Percentiles rank a stretch among this genome's conserved stretches.
Conservation (phyloP, 2,888 invertebrate genomes). For the Empis livida region DNA sequence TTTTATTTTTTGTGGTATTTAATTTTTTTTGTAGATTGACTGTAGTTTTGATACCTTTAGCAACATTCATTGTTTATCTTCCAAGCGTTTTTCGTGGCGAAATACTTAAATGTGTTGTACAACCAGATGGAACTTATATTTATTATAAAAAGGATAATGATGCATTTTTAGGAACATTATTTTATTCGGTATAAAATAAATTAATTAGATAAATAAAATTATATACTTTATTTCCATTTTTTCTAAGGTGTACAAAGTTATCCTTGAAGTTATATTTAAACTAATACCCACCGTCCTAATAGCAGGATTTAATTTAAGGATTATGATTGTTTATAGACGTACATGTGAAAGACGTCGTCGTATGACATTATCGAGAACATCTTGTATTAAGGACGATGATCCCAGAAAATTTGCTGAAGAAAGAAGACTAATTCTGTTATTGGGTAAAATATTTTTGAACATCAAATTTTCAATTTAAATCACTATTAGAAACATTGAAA, state of each 20-base stretch:
- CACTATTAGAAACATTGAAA: no score
- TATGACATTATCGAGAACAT: conserved; percentile 46
- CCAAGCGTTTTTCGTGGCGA: conserved; percentile 53
- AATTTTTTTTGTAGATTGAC: conserved; percentile 33
- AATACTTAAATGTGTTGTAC: conserved; percentile 41
- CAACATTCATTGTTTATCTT: conserved; percentile 52
- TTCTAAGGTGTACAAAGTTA: conserved; percentile 43
- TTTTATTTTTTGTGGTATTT: conserved; percentile 7
- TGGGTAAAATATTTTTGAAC: no score
- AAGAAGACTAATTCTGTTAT: conserved; percentile 46
- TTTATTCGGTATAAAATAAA: conserved; percentile 36
- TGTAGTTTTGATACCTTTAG: conserved; percentile 48
- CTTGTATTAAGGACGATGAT: conserved; percentile 46
- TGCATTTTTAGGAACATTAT: conserved; percentile 38
- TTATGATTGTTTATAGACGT: conserved; percentile 51
- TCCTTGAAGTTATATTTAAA: conserved; percentile 52
- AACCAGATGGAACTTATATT: conserved; percentile 40
- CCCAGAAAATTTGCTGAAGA: conserved; percentile 55
- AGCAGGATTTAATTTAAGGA: conserved; percentile 50
- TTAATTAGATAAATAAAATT: no score
- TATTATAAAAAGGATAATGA: conserved; percentile 44
- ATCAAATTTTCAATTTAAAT: no score
- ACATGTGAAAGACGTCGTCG: conserved; percentile 50
- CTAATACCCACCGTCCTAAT: conserved; percentile 52
- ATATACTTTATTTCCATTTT: no score